Base-by-base conservation (phyloP, 2,113 vertebrate species). In the Bambusicola thoracicus region DNA sequence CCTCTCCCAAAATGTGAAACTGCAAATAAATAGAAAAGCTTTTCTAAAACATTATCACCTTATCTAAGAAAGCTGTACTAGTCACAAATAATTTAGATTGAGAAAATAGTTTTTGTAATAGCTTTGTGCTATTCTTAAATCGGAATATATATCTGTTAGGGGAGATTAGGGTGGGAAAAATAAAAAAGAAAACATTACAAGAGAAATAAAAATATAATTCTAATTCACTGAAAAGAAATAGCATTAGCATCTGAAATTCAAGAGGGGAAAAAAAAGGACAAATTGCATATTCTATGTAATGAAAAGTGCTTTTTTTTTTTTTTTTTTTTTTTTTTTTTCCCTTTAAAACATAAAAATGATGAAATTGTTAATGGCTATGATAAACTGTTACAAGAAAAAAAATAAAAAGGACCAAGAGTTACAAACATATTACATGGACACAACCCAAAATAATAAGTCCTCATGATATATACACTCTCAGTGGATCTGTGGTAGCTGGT, bases 351-450 rank as follows among this genome's bases (percentile, higher is more conserved):
- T 1, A 55, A 32, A 89, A 85, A 19, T 61, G 0, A 80, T 65
- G 5, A 27, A 10, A 70, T 78, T 46, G 43, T 7, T 63, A 55
- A 34, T 38, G 34, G 5, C 27, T 49, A 55, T 21, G 8, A 46
- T 66, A 10, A 86, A 41, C 3, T 46, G 14, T 24, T 36, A 6
- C 24, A 10, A 10, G 13, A 61, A 65, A 53, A 51, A 32, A 36
- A 2, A 13, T 25, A 36, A 48, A 48, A 22, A 2, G 11, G 0
- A 30, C 2, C 3, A 11, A 15, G 17, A 53, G 10, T 1, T 61
- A 27, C 11, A 4, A 81, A 9, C 3, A 36, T 10, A 40, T 15
- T 40, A 48, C 11, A 53, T 18, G 25, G 13, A 69, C 13, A 56
- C 3, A 89, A 38, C 8, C 8, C 66, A 56, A 76, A 85, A 11